phyloP scores from a whole-genome alignment of 1,140 invertebrate genomes.

The Megalonaias nervosa region DNA sequence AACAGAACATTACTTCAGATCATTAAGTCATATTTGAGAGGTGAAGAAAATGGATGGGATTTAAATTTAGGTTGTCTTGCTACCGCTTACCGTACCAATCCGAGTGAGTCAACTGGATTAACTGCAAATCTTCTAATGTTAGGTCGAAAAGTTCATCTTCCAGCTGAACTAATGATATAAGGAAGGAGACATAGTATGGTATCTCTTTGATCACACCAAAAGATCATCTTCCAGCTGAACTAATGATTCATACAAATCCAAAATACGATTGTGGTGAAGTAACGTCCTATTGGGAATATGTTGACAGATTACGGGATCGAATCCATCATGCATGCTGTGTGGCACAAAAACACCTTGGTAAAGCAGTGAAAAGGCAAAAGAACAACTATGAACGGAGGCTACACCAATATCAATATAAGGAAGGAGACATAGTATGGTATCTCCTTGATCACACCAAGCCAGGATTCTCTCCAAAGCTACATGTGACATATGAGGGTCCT shows the following conservation, averaged over 20 bases:
- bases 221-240: constrained; percentile 36
- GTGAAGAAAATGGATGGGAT: constrained; percentile 42
- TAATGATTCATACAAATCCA: constrained; percentile 7
- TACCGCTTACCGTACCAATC: constrained; percentile 28
- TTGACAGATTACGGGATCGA: not conserved
- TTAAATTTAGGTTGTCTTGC: constrained; percentile 29
- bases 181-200: constrained; percentile 28
- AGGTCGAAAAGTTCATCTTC: constrained; percentile 38
- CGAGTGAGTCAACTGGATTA: constrained; percentile 34
- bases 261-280: not conserved
- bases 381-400: constrained; percentile 10
- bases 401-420: constrained; percentile 1
- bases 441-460: not conserved
- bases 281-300: constrained; percentile 10
- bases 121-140: constrained; percentile 43
- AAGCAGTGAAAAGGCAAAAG: constrained; percentile 6
- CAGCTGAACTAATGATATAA: constrained; percentile 37
- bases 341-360: constrained; percentile 10
- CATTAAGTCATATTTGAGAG: constrained; percentile 47
- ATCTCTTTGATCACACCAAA: constrained; percentile 1
- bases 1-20: constrained; percentile 50
- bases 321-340: constrained; percentile 17
- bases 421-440: constrained; percentile 29
- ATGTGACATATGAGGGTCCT: constrained; percentile 15
- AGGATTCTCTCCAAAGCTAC: constrained; percentile 9